These are phyloP conservation scores for Caligus rogercresseyi DNA, from an alignment of 1,140 invertebrate genomes.

Conservation along the genomic window DNA sequence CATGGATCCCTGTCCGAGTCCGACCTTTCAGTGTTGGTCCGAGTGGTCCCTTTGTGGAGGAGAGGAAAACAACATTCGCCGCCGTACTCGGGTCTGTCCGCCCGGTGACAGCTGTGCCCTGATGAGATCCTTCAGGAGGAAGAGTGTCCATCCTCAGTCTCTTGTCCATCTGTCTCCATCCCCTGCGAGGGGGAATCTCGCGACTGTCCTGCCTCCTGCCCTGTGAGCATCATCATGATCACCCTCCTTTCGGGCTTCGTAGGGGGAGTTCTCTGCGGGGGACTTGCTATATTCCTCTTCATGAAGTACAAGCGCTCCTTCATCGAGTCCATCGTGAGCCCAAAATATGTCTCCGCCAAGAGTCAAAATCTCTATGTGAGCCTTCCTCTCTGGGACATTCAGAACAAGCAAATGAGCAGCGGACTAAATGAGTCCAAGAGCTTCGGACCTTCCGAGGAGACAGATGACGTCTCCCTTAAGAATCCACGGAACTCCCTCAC, in stretches of 20 bases:
- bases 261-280: not conserved
- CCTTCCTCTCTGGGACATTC: conserved; percentile 14
- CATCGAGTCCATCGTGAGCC: not conserved
- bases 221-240: not conserved
- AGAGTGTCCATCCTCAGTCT: no score
- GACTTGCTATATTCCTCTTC: not conserved
- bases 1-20: conserved; percentile 11
- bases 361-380: conserved; percentile 19
- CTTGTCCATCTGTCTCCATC: no score
- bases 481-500: not conserved
- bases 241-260: not conserved
- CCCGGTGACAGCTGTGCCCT: not conserved
- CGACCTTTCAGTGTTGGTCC: conserved; percentile 12
- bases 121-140: not conserved
- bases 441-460: not conserved
- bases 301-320: not conserved
- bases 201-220: not conserved
- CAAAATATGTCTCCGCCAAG: conserved; percentile 17
- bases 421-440: not conserved
- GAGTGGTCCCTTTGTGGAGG: not conserved
- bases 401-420: conserved; percentile 12
- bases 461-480: not conserved
- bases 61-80: not conserved
- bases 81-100: not conserved
- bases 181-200: no score